Percentiles rank a stretch among this genome's conserved stretches.
Conservation (phyloP, 2,888 invertebrate genomes). For the Drosophila phalerata region DNA sequence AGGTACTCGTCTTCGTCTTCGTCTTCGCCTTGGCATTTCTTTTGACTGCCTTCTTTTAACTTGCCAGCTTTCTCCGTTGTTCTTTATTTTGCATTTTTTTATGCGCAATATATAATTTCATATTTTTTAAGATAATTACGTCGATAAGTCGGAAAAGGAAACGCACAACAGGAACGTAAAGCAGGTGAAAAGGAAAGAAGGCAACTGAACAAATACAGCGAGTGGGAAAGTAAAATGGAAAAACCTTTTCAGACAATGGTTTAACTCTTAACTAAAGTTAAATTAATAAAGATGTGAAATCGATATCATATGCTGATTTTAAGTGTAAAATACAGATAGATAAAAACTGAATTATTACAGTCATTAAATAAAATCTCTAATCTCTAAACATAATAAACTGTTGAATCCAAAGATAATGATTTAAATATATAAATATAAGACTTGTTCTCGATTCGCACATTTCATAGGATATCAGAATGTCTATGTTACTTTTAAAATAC, state of each 20-base stretch:
- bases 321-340: background rate
- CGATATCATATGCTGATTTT: background rate
- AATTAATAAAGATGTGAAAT: background rate
- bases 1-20: conserved; percentile 39
- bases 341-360: background rate
- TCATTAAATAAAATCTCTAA: no score
- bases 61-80: conserved; percentile 39
- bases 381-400: no score
- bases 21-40: conserved; percentile 18
- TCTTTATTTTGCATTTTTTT: conserved; percentile 52
- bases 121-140: conserved; percentile 81
- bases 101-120: conserved; percentile 71
- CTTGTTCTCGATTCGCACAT: no score
- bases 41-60: conserved; percentile 36
- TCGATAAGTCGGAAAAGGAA: conserved; percentile 79
- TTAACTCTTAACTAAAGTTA: background rate
- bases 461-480: background rate
- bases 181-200: conserved; percentile 35
- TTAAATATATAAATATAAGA: no score
- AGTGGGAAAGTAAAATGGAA: conserved; percentile 6
- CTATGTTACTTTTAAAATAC: background rate
- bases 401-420: no score
- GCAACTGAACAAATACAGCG: conserved; percentile 3
- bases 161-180: conserved; percentile 61
- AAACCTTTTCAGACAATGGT: background rate